Conservation (phyloP, 2,888 invertebrate genomes). For the Cenopis cana region DNA sequence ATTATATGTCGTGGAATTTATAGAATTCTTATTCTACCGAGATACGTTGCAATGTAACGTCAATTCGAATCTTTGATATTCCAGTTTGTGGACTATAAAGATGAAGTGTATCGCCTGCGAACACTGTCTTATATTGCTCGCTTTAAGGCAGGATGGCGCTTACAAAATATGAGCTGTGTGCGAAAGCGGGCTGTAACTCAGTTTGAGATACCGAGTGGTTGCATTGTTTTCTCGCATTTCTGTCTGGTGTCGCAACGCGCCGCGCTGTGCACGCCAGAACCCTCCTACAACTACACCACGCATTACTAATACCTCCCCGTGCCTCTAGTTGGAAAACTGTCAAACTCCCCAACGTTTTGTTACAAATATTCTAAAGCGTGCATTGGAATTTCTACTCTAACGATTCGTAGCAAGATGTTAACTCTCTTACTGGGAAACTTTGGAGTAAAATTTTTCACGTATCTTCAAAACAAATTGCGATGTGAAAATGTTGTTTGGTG, state of each 20-base stretch:
- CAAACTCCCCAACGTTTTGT: constrained; percentile 35
- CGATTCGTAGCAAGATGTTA: constrained; percentile 44
- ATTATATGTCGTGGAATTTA: background rate
- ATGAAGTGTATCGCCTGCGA: constrained; percentile 16
- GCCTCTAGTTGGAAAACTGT: constrained; percentile 38
- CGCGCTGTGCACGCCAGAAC: constrained; percentile 1
- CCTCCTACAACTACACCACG: background rate
- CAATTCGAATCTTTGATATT: background rate
- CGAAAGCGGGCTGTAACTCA: constrained; percentile 49
- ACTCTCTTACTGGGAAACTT: constrained; percentile 41
- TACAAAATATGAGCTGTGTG: constrained; percentile 57
- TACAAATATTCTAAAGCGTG: constrained; percentile 20
- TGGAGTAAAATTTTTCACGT: constrained; percentile 56
- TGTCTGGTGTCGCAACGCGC: background rate
- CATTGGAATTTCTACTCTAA: constrained; percentile 8
- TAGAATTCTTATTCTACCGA: background rate
- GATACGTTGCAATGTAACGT: background rate
- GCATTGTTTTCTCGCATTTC: constrained; percentile 24
- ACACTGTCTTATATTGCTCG: constrained; percentile 17
- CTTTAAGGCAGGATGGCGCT: constrained; percentile 30
- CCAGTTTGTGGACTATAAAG: constrained; percentile 17
- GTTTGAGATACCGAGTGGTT: constrained; percentile 23
- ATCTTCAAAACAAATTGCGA: constrained; percentile 66
- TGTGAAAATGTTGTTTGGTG: constrained; percentile 63
- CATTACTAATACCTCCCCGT: constrained; percentile 12